Evolutionary conservation across 2,888 invertebrate species (phyloP).

Genomic region (Oscheius sp.): DNA sequence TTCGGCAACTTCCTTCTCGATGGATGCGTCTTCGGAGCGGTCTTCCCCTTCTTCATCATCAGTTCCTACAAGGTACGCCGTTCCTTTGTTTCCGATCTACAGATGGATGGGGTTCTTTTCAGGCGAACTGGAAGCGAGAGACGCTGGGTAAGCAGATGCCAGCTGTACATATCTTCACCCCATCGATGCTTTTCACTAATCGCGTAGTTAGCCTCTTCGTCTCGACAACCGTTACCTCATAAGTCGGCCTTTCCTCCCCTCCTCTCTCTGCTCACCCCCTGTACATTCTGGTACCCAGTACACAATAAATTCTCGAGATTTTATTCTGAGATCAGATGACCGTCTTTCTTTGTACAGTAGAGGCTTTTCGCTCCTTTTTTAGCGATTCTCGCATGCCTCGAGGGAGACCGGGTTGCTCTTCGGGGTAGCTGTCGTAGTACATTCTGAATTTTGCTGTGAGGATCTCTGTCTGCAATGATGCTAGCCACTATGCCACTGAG

Average conservation of each 20-base stretch:
- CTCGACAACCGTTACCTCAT: constrained; percentile 25
- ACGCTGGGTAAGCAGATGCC: constrained; percentile 27
- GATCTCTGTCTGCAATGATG: too few species aligned
- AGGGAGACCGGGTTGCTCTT: constrained; percentile 50
- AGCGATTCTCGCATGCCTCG: constrained; percentile 45
- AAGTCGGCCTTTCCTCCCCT: neutral
- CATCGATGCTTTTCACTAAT: constrained; percentile 50
- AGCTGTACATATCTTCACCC: constrained; percentile 48
- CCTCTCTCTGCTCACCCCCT: constrained; percentile 8
- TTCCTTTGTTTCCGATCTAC: neutral
- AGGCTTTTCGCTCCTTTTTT: constrained; percentile 23
- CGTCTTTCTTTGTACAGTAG: constrained; percentile 11
- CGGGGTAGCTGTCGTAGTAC: constrained; percentile 51
- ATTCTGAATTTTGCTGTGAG: constrained; percentile 27
- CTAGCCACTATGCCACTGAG: too few species aligned
- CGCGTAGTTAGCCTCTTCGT: constrained; percentile 44
- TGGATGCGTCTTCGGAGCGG: constrained; percentile 67
- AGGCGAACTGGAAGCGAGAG: constrained; percentile 35
- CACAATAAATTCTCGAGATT: constrained; percentile 28
- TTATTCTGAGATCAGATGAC: constrained; percentile 28
- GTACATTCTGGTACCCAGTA: constrained; percentile 27
- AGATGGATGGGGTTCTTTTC: neutral
- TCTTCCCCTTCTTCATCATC: constrained; percentile 72
- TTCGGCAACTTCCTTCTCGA: constrained; percentile 47
- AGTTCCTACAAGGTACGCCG: constrained; percentile 61